Base-by-base conservation (phyloP, 2,888 invertebrate genomes). In the Dorcus hopei region DNA sequence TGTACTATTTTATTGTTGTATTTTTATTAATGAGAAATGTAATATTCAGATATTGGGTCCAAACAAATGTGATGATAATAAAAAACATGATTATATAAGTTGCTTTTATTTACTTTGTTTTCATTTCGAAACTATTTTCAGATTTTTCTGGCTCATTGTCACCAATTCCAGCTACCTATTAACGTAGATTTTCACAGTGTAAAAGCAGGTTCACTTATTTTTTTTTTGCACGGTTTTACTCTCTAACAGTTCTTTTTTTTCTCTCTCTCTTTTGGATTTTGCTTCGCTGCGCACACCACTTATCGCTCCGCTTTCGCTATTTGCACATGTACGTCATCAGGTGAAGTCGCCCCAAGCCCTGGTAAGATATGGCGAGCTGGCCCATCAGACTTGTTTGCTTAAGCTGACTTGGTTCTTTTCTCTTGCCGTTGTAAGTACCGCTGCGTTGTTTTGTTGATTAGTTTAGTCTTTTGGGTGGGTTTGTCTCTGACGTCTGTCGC, bases 61-160 rank as follows among this genome's bases (percentile, higher is more conserved):
- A 74, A 70, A 66, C 62, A 66, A 64, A 67, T 70, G 68, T 72
- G 69, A 69, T 65, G 38, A 45, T 14, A 61, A 52, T 61, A 58
- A 61, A 19, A 57, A 66, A 62, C 40, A 64, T 64, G 64, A 55
- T 59, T 54, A 66, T 59, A 70, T 63, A 64, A 67, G 63, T 63
- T 63, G 62, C 64, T 60, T 69, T 72, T 70, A 57, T 67, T 66
- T 56, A 51, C 47, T 69, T 69, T 63, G 62, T 66, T 59, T 61
- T 70, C 52, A 63, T 68, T 68, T 69, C 55, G 55, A 62, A 62
- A 59, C 60, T 61, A 70, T 72, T 77, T 78, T 74, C 79, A 79
- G 79, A 78, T 76, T 79, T 75, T 73, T 68, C 77, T 66, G 79
- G 78, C 66, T 78, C 79, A 68, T 76, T 78, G 76, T 78, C 77